phyloP scores from a whole-genome alignment of 2,113 vertebrate genomes.

The Semicossyphus pulcher region DNA sequence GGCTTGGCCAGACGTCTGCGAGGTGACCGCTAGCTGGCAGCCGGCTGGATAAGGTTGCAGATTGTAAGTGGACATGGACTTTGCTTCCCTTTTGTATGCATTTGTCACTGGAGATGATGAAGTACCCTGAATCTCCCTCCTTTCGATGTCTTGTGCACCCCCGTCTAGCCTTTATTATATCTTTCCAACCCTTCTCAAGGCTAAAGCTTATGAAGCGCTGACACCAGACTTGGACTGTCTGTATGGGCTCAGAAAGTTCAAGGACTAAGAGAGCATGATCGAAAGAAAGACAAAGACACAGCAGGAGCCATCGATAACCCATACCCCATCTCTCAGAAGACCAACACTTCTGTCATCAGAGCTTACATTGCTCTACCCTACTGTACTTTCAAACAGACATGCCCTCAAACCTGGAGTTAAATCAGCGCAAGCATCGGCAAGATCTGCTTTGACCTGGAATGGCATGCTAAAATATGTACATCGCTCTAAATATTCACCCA shows the following conservation, averaged over 20 bases:
- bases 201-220: conserved; percentile 41
- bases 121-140: conserved; percentile 74
- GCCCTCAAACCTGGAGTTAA: conserved; percentile 31
- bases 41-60: conserved; percentile 73
- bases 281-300: conserved; percentile 16
- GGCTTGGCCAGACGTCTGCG: conserved; percentile 80
- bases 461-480: conserved; percentile 70
- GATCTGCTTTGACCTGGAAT: conserved; percentile 65
- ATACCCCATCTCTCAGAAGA: conserved; percentile 25
- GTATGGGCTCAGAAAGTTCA: conserved; percentile 64
- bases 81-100: conserved; percentile 67
- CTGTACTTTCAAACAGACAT: conserved; percentile 21
- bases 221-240: conserved; percentile 54
- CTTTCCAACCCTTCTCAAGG: conserved; percentile 55
- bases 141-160: conserved; percentile 53
- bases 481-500: conserved; percentile 69
- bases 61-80: conserved; percentile 77
- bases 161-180: conserved; percentile 65
- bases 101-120: conserved; percentile 81
- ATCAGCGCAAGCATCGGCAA: conserved; percentile 27
- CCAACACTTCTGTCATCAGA: conserved; percentile 21
- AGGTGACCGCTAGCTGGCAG: conserved; percentile 82
- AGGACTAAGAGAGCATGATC: conserved; percentile 55
- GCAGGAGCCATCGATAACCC: conserved; percentile 36
- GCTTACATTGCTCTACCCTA: conserved; percentile 25